A percentile compares a stretch with the other conserved stretches of the same genome.
phyloP scores from a whole-genome alignment of 1,140 invertebrate genomes.

The Bombus huntii region DNA sequence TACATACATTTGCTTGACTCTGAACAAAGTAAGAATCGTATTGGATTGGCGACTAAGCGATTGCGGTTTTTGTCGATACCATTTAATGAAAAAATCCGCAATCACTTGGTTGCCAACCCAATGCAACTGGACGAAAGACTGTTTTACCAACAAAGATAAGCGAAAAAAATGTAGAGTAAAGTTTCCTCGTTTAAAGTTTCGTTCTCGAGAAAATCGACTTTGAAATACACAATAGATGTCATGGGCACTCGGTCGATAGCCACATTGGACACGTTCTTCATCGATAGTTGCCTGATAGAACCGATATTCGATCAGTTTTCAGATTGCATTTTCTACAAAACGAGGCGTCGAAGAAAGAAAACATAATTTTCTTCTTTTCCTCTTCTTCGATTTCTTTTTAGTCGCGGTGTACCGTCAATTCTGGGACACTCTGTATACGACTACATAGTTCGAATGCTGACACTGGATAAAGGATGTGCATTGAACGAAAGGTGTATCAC shows the following conservation, averaged over 20 bases:
- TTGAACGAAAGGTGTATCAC: neutral
- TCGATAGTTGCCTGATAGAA: too few relatives aligned
- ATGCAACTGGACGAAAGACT: too few relatives aligned
- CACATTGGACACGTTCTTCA: neutral
- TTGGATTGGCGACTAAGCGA: too few relatives aligned
- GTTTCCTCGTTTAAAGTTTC: neutral
- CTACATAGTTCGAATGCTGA: neutral
- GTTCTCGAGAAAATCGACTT: neutral
- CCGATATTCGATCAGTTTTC: too few relatives aligned
- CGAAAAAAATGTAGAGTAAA: neutral
- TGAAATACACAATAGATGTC: neutral
- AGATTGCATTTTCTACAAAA: neutral
- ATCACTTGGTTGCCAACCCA: too few relatives aligned
- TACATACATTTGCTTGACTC: fast-evolving
- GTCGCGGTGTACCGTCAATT: too few relatives aligned
- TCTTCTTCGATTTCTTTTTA: neutral
- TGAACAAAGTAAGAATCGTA: too few relatives aligned
- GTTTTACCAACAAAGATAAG: neutral
- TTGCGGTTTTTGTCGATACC: too few relatives aligned
- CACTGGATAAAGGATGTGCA: neutral
- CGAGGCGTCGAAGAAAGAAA: neutral
- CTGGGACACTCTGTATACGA: neutral
- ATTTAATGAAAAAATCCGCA: too few relatives aligned
- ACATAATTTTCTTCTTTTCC: neutral
- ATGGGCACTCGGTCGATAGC: neutral